phyloP scores from a whole-genome alignment of 2,113 vertebrate genomes.

The Lepus timidus region DNA sequence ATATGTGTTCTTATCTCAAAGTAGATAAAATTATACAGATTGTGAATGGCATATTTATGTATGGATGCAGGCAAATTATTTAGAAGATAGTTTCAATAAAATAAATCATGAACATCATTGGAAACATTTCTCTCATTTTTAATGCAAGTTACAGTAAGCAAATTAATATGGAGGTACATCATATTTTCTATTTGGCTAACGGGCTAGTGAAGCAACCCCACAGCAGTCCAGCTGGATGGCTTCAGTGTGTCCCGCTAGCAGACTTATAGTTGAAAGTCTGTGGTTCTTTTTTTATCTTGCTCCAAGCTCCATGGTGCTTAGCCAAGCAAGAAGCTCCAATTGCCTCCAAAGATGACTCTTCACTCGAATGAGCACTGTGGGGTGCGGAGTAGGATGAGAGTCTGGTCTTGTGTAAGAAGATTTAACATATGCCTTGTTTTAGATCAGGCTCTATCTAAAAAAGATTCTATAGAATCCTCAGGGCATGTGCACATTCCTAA shows the following conservation, averaged over 20 bases:
- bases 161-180: not conserved
- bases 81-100: constrained; percentile 36
- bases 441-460: constrained; percentile 12
- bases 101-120: constrained; percentile 34
- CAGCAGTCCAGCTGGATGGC: constrained; percentile 19
- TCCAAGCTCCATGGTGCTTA: constrained; percentile 77
- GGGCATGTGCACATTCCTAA: constrained; percentile 1
- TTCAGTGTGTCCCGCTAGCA: constrained; percentile 52
- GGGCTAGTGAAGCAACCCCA: constrained; percentile 1
- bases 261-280: constrained; percentile 71
- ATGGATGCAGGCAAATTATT: not conserved
- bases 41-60: not conserved
- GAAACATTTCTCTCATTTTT: constrained; percentile 13
- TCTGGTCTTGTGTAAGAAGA: constrained; percentile 47
- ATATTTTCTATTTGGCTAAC: not conserved
- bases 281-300: constrained; percentile 75
- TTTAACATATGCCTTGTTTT: constrained; percentile 72
- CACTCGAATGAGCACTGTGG: constrained; percentile 70
- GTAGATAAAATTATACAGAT: not conserved
- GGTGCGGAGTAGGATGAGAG: constrained; percentile 37
- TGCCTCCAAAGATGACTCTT: constrained; percentile 75
- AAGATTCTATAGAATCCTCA: constrained; percentile 9
- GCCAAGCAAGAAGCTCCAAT: constrained; percentile 77
- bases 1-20: constrained; percentile 43
- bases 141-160: constrained; percentile 12